These are phyloP conservation scores for Drosophila sturtevanti DNA, from an alignment of 1,140 invertebrate genomes.

Conservation along the genomic window DNA sequence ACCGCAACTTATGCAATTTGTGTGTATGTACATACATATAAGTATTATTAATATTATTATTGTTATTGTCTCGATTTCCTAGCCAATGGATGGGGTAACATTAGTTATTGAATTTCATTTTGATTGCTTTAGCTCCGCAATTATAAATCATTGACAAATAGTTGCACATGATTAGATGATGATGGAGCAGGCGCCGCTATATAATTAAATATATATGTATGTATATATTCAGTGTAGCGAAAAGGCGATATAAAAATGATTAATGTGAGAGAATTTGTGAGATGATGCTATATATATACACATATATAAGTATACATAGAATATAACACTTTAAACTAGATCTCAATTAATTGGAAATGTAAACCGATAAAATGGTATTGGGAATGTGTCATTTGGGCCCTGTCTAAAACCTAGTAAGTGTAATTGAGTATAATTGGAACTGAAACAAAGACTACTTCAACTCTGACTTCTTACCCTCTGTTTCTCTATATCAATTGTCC, in stretches of 20 bases:
- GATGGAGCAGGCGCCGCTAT: constrained; percentile 26
- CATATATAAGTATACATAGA: too few relatives aligned
- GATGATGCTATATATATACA: not conserved
- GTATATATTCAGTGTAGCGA: not conserved
- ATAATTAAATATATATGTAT: not conserved
- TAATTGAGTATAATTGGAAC: constrained; percentile 72
- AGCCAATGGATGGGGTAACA: not conserved
- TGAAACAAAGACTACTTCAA: constrained; percentile 30
- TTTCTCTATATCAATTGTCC: constrained; percentile 45
- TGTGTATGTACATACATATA: too few relatives aligned
- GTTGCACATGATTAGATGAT: constrained; percentile 33
- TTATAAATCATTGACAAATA: not conserved
- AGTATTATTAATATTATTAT: not conserved
- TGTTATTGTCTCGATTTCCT: constrained; percentile 1
- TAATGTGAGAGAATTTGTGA: constrained; percentile 19
- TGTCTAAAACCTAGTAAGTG: constrained; percentile 22
- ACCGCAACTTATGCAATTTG: constrained; percentile 1
- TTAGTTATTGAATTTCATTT: constrained; percentile 4
- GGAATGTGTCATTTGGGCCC: constrained; percentile 1
- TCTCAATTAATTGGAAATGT: not conserved
- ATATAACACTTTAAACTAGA: not conserved
- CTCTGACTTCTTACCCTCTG: constrained; percentile 8
- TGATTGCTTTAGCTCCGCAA: not conserved
- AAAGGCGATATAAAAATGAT: constrained; percentile 42
- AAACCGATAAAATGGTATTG: not conserved